Base-by-base conservation (phyloP, 2,888 invertebrate genomes). In the Glomeris marginata region DNA sequence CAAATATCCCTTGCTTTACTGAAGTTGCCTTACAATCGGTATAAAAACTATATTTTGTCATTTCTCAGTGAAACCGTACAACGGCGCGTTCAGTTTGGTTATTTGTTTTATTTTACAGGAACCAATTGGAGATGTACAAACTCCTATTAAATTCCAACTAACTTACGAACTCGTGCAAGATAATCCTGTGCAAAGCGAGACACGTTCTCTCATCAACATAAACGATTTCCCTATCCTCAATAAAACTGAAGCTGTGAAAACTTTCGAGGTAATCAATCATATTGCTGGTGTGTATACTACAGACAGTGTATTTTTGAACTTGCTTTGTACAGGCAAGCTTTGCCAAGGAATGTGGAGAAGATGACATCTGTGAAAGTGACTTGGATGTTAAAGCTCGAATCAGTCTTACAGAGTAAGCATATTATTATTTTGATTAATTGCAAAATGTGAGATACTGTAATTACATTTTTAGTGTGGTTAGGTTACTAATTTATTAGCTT, bases 311-410 rank as follows among this genome's bases (percentile, higher is more conserved):
- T 47, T 50, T 20, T 35, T 51, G 10, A 8, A 13, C 18, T 50
- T 36, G 45, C 41, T 50, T 18, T 45, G 56, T 57, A 16, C 77
- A 81, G 59, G 90, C 86, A 0, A 81, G 80, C 42, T 88, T 91
- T 73, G 78, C 87, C 56, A 92, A 91, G 65, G 87, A 91, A 63
- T 94, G 94, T 61, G 92, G 91, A 0, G 70, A 74, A 0, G 86
- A 92, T 62, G 86, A 86, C 58, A 72, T 83, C 18, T 95, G 94
- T 63, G 77, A 84, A 63, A 91, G 90, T 60, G 77, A 86, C 60
- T 68, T 94, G 43, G 70, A 75, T 36, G 71, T 90, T 1, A 67
- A 69, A 18, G 80, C 83, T 10, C 28, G 28, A 28, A 28, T 28
- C 28, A 28, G 28, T 28, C 8, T 28, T 5, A 28, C 28, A 28